Base-by-base conservation (phyloP, 2,888 invertebrate species). In the Campopleginae sp. region DNA sequence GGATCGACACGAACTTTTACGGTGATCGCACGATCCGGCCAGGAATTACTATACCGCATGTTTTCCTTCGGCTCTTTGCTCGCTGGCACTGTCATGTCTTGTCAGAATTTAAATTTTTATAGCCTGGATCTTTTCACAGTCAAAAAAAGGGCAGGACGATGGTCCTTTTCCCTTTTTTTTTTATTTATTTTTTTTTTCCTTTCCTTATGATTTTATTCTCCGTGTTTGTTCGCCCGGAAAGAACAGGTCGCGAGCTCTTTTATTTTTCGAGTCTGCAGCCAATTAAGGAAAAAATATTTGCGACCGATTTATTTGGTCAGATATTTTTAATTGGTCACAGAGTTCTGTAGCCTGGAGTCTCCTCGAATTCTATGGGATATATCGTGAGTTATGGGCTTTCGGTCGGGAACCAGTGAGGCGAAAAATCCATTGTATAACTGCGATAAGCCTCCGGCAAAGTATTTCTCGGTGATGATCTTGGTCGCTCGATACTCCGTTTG, bases 21-120 rank as follows among this genome's bases (percentile, higher is more conserved):
- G 70, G 91, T 89, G 63, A 88, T 86, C 27, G 89, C 87, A 58
- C 90, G 88, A 63, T 90, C 89, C 71, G 92, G 92, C 92, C 92
- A 92, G 27, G 92, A 91, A 86, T 87, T 91, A 86, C 92, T 92
- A 85, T 92, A 91, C 84, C 87, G 90, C 92, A 92, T 92, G 31
- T 81, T 89, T 58, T 84, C 72, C 54, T 76, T 79, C 19, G 83
- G 58, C 46, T 86, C 88, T 75, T 85, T 88, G 77, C 82, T 86
- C 76, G 86, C 84, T 77, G 90, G 89, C 27, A 88, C 87, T 86
- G 87, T 89, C 80, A 80, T 87, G 66, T 84, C 80, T 74, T 48
- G 51, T 23, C 27, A 31, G 42, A 80, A 72, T 80, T 63, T 23
- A 61, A 75, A 61, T 42, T 33, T 2, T 46, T 31, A 14, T 58